Conservation (phyloP, 1,140 invertebrate genomes). For the Scaptomyza hsui region DNA sequence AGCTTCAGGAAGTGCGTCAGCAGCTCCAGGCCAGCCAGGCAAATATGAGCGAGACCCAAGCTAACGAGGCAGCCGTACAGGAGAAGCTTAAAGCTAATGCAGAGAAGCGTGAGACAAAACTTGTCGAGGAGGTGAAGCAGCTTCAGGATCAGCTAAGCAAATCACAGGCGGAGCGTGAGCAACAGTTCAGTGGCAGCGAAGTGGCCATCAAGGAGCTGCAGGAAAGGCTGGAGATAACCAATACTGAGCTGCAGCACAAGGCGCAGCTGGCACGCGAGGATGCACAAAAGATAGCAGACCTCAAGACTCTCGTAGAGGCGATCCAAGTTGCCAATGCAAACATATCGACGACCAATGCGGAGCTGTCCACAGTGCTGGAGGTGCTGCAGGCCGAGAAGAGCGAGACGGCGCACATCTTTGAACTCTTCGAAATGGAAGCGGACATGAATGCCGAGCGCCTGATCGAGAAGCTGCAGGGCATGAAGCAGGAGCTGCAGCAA, state of each 20-base stretch:
- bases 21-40: slow-evolving; percentile 50
- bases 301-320: slow-evolving; percentile 64
- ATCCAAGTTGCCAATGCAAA: slow-evolving; percentile 72
- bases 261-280: slow-evolving; percentile 66
- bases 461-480: slow-evolving; percentile 62
- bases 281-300: slow-evolving; percentile 68
- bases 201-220: slow-evolving; percentile 59
- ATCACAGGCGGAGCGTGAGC: slow-evolving; percentile 41
- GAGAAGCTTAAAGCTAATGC: slow-evolving; percentile 45
- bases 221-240: slow-evolving; percentile 65
- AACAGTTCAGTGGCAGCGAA: slow-evolving; percentile 42
- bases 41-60: slow-evolving; percentile 26
- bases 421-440: slow-evolving; percentile 78
- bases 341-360: slow-evolving; percentile 73
- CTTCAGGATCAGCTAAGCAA: slow-evolving; percentile 58
- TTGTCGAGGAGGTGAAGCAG: slow-evolving; percentile 31
- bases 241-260: slow-evolving; percentile 60
- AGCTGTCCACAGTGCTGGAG: slow-evolving; percentile 66
- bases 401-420: slow-evolving; percentile 78
- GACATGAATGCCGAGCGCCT: slow-evolving; percentile 71
- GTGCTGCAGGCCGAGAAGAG: slow-evolving; percentile 73
- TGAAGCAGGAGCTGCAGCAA: slow-evolving; percentile 66
- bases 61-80: slow-evolving; percentile 11
- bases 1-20: slow-evolving; percentile 56
- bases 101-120: slow-evolving; percentile 29